Evolutionary conservation across 2,113 vertebrate species (phyloP).

Genomic region (Eurypyga helias): DNA sequence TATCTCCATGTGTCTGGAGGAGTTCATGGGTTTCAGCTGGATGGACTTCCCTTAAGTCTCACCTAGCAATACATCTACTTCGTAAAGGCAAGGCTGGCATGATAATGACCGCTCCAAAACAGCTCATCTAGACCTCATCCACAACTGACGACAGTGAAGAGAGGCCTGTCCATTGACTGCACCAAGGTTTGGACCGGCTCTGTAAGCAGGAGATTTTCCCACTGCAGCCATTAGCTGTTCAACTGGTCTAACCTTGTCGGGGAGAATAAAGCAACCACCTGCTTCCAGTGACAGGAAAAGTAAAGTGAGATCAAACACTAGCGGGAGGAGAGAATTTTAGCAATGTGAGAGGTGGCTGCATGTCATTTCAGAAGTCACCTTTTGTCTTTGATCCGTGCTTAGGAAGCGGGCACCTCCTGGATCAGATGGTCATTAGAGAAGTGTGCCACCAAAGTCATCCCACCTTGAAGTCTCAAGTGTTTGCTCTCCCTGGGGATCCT

Average conservation of each 20-base stretch:
- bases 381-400: constrained; percentile 77
- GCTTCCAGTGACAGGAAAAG: constrained; percentile 50
- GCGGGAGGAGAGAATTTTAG: constrained; percentile 67
- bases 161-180: neutral
- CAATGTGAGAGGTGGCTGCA: constrained; percentile 43
- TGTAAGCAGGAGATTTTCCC: neutral
- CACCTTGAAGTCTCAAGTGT: constrained; percentile 77
- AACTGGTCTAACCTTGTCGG: constrained; percentile 38
- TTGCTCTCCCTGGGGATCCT: constrained; percentile 67
- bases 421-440: constrained; percentile 71
- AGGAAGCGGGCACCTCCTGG: constrained; percentile 45
- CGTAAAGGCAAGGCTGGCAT: neutral
- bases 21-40: neutral
- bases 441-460: constrained; percentile 64
- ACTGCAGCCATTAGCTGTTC: neutral
- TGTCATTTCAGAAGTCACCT: constrained; percentile 71
- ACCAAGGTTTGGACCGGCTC: neutral
- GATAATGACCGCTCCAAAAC: neutral
- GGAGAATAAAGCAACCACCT: constrained; percentile 61
- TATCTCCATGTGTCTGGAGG: neutral
- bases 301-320: constrained; percentile 49
- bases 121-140: neutral
- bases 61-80: neutral
- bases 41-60: neutral
- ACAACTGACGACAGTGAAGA: neutral